These are phyloP conservation scores for Cerceris rybyensis DNA, from an alignment of 2,888 invertebrate species.

Conservation along the genomic window DNA sequence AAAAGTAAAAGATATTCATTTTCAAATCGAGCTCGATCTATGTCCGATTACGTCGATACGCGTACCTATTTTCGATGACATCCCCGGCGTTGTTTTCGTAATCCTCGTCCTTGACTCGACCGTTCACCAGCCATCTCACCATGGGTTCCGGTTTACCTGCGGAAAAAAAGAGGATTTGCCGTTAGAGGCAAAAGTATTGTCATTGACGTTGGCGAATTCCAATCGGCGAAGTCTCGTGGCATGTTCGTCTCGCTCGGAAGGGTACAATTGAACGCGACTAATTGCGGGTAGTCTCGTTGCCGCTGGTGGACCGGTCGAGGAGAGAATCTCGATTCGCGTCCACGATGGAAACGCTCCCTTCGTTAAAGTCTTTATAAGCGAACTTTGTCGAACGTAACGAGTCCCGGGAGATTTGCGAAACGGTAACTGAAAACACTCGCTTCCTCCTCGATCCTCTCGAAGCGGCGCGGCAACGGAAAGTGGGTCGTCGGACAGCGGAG, in stretches of 20 bases:
- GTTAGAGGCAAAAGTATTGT: background rate
- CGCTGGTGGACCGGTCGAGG: too few relatives aligned
- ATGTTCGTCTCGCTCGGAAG: too few relatives aligned
- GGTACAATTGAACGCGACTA: too few relatives aligned
- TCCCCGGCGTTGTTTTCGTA: conserved; percentile 93
- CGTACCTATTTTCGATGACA: conserved; percentile 91
- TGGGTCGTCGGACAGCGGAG: conserved; percentile 14
- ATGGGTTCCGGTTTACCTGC: conserved; percentile 91
- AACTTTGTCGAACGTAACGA: conserved; percentile 18
- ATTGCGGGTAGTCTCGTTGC: background rate
- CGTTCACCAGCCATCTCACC: conserved; percentile 92
- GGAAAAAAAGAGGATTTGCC: conserved; percentile 49
- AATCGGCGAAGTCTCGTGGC: too few relatives aligned
- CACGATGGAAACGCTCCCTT: background rate
- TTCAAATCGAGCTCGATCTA: background rate
- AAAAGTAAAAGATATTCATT: background rate
- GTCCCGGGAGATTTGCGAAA: conserved; percentile 19
- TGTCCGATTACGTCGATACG: background rate
- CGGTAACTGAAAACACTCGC: conserved; percentile 8
- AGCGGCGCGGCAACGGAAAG: background rate
- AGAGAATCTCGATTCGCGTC: background rate
- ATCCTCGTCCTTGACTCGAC: conserved; percentile 88
- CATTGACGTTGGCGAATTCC: too few relatives aligned
- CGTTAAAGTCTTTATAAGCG: conserved; percentile 9
- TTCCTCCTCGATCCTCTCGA: too few relatives aligned